phyloP scores from a whole-genome alignment of 2,888 invertebrate species.

The Spialia ferax region DNA sequence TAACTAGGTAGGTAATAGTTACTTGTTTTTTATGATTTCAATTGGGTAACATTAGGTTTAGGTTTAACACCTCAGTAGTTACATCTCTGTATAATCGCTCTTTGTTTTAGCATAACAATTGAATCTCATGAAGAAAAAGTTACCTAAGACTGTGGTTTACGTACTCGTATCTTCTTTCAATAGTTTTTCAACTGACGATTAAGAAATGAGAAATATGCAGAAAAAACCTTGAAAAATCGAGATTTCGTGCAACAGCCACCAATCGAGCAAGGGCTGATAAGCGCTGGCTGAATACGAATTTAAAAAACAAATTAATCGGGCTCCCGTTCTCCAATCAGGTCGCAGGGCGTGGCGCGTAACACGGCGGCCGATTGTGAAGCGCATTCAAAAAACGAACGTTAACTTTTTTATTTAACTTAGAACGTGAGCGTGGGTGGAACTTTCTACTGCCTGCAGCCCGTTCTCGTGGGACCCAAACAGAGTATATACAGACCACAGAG shows the following conservation, averaged over 20 bases:
- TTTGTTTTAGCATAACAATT: too few relatives aligned
- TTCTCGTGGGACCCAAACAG: constrained; percentile 66
- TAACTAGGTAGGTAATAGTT: too few relatives aligned
- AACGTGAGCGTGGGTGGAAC: constrained; percentile 78
- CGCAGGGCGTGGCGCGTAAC: constrained; percentile 78
- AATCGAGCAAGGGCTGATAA: constrained; percentile 32
- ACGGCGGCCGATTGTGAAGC: constrained; percentile 70
- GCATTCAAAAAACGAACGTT: constrained; percentile 69
- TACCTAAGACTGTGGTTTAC: too few relatives aligned
- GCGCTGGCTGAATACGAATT: constrained; percentile 36
- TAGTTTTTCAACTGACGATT: too few relatives aligned
- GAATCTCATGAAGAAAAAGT: too few relatives aligned
- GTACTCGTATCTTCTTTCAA: too few relatives aligned
- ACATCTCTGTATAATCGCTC: too few relatives aligned
- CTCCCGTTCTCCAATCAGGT: constrained; percentile 79
- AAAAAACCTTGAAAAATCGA: background rate
- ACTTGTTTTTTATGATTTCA: too few relatives aligned
- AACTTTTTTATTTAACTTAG: constrained; percentile 59
- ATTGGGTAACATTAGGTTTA: too few relatives aligned
- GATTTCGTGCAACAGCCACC: constrained; percentile 4
- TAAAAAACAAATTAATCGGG: constrained; percentile 60
- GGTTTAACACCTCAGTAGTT: too few relatives aligned
- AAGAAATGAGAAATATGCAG: too few relatives aligned
- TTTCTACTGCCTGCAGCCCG: constrained; percentile 78
- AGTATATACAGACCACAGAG: constrained; percentile 35